These are phyloP conservation scores for Troilus luridus DNA, from an alignment of 2,888 invertebrate species.

Conservation along the genomic window DNA sequence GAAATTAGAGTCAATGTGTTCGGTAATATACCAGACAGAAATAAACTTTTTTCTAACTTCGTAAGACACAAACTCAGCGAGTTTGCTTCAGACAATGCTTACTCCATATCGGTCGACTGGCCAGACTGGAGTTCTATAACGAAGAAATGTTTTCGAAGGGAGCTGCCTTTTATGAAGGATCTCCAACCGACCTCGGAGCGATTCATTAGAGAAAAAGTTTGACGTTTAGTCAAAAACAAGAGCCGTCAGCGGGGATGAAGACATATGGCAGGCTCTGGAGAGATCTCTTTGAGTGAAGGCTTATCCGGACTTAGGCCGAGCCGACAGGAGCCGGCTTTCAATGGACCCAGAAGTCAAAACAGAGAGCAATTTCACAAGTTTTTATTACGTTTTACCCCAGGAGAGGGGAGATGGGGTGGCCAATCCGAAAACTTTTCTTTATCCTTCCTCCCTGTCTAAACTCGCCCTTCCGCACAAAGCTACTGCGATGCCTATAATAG, in stretches of 20 bases:
- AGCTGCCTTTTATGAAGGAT: background rate
- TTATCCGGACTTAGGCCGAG: background rate
- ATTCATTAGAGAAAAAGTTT: conserved; percentile 58
- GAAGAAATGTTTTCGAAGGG: background rate
- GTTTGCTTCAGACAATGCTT: background rate
- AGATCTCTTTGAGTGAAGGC: conserved; percentile 48
- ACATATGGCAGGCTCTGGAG: conserved; percentile 33
- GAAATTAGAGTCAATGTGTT: too few species aligned
- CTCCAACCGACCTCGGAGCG: background rate
- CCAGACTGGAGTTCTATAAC: background rate
- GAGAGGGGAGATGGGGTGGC: background rate
- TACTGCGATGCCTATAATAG: conserved; percentile 24
- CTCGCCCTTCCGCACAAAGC: conserved; percentile 9
- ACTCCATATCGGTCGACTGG: background rate
- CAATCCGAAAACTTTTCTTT: conserved; percentile 12
- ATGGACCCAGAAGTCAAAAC: conserved; percentile 51
- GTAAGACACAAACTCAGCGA: background rate
- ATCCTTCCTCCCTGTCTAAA: background rate
- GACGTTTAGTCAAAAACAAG: conserved; percentile 61
- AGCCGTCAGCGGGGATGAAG: conserved; percentile 48
- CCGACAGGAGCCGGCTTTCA: conserved; percentile 26
- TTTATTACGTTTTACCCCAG: conserved; percentile 54
- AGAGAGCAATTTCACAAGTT: conserved; percentile 60
- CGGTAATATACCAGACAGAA: too few species aligned
- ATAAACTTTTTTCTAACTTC: background rate